Base-by-base conservation (phyloP, 2,113 vertebrate genomes). In the Bothrops jararaca region DNA sequence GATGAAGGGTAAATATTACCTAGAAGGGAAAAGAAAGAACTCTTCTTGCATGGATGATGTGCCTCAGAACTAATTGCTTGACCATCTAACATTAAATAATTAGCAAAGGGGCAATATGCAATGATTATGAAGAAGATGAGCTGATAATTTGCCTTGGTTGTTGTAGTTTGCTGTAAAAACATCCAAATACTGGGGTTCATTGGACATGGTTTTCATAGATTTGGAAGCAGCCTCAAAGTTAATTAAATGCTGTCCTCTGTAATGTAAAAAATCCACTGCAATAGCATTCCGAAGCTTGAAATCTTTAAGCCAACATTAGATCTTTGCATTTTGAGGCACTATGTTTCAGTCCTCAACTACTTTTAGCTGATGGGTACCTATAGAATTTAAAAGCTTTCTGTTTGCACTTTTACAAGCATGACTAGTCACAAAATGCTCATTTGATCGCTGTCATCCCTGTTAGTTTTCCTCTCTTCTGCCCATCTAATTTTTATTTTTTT, bases 1-100 rank as follows among this genome's bases (percentile, higher is more conserved):
- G 54, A 91, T 94, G 45, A 13, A 54, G 92, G 18, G 80, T 12
- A 45, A 69, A 96, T 91, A 50, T 90, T 91, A 88, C 85, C 92
- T 89, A 90, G 85, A 92, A 80, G 74, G 29, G 0, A 92, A 5
- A 89, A 86, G 15, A 7, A 29, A 26, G 18, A 3, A 24, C 2
- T 57, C 34, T 54, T 56, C 86, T 89, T 87, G 45, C 20, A 22
- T 23, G 42, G 29, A 29, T 15, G 26, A 48, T 89, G 29, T 92
- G 64, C 3, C 39, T 80, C 10, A n/a, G 42, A 53, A 50, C 42
- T 42, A 22, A 34, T 29, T 90, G 69, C 42, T 58, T 48, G 10
- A 69, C 18, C 69, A 86, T 58, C 29, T 85, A 5, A 23, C 89
- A 92, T 90, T 58, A 80, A 89, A 23, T 54, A 50, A 89, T 80